Conservation (phyloP, 2,888 invertebrate genomes). For the Tipula unca region DNA sequence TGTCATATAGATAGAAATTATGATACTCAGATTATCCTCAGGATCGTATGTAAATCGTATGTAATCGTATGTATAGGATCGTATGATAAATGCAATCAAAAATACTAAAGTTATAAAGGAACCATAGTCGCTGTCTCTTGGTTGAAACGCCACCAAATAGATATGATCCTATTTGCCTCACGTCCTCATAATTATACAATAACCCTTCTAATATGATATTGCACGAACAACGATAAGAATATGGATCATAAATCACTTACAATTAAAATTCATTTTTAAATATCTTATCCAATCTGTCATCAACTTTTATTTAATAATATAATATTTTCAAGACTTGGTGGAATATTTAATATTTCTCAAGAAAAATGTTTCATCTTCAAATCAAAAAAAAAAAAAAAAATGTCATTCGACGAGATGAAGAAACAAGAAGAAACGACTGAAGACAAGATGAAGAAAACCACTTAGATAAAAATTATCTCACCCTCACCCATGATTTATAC, state of each 20-base stretch:
- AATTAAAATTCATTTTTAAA: not conserved
- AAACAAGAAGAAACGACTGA: not conserved
- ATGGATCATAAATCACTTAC: not conserved
- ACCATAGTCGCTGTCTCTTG: too few relatives aligned
- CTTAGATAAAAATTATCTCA: conserved; percentile 8
- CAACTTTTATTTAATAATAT: not conserved
- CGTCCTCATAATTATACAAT: not conserved
- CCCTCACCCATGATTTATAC: not conserved
- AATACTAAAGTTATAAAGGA: too few relatives aligned
- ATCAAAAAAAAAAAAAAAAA: not conserved
- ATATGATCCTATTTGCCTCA: not conserved
- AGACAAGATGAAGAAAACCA: not conserved
- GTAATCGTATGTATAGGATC: too few relatives aligned
- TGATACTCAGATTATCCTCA: too few relatives aligned
- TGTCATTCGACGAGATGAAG: conserved; percentile 8
- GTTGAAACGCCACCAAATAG: too few relatives aligned
- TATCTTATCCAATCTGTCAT: conserved; percentile 14
- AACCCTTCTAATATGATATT: not conserved
- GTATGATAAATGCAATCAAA: too few relatives aligned
- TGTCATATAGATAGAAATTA: too few relatives aligned
- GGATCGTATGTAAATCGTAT: too few relatives aligned
- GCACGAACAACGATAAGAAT: not conserved
- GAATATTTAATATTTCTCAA: not conserved
- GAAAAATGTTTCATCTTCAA: not conserved
- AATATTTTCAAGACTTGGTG: not conserved